Conservation (phyloP, 2,888 invertebrate species). For the Clanis bilineata region DNA sequence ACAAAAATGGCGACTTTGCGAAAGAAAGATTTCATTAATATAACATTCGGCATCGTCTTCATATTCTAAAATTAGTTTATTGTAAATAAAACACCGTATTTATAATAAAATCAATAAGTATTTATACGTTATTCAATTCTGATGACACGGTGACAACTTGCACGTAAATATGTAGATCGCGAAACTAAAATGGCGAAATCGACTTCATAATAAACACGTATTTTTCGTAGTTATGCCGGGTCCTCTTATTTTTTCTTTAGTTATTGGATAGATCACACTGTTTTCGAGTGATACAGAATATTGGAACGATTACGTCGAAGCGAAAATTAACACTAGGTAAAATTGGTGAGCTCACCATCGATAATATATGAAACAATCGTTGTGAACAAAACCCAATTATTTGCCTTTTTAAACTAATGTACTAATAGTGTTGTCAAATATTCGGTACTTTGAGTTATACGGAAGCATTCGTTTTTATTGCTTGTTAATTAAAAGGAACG, state of each 20-base stretch:
- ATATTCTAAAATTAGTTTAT: too few relatives aligned
- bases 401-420: neutral
- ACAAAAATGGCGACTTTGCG: too few relatives aligned
- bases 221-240: too few relatives aligned
- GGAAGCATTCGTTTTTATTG: neutral
- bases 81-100: too few relatives aligned
- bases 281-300: slow-evolving; percentile 13
- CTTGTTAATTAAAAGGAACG: neutral
- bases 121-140: too few relatives aligned
- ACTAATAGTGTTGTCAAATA: slow-evolving; percentile 5
- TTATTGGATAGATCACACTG: slow-evolving; percentile 9
- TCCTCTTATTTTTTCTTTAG: too few relatives aligned
- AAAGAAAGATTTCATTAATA: too few relatives aligned
- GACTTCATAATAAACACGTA: neutral
- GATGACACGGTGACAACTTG: too few relatives aligned
- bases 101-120: too few relatives aligned
- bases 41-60: too few relatives aligned
- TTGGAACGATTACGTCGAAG: neutral
- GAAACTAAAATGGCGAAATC: too few relatives aligned
- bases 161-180: too few relatives aligned
- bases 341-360: slow-evolving; percentile 15
- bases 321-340: slow-evolving; percentile 17
- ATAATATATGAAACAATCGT: neutral
- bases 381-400: slow-evolving; percentile 1
- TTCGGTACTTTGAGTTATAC: neutral